Evolutionary conservation across 2,888 invertebrate species (phyloP).

Genomic region (Spisula solida): DNA sequence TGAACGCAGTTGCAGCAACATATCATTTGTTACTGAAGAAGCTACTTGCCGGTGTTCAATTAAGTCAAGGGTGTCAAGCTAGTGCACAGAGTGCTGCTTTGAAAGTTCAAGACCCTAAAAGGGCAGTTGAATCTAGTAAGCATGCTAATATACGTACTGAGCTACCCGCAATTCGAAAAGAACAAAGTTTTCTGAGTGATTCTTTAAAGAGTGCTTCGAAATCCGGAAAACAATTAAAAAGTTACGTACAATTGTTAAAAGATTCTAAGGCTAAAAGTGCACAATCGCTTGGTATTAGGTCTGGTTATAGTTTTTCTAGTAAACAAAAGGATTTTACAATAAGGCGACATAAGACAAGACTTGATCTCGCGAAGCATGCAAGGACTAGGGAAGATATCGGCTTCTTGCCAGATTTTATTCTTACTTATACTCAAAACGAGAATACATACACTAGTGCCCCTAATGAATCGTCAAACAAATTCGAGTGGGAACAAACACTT

Average conservation of each 20-base stretch:
- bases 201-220: slow-evolving; percentile 4
- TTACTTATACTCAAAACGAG: slow-evolving; percentile 63
- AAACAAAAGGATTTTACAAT: slow-evolving; percentile 67
- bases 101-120: slow-evolving; percentile 24
- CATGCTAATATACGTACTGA: slow-evolving; percentile 28
- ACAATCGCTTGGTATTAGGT: slow-evolving; percentile 46
- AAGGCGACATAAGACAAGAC: slow-evolving; percentile 66
- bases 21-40: slow-evolving; percentile 73
- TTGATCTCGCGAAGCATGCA: slow-evolving; percentile 57
- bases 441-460: slow-evolving; percentile 10
- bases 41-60: slow-evolving; percentile 72
- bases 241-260: slow-evolving; percentile 71
- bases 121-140: neutral
- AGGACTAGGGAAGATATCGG: slow-evolving; percentile 57
- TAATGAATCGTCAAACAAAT: slow-evolving; percentile 39
- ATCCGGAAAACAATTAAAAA: slow-evolving; percentile 61
- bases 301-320: slow-evolving; percentile 57
- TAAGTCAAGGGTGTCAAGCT: slow-evolving; percentile 46
- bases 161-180: slow-evolving; percentile 47
- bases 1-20: slow-evolving; percentile 78
- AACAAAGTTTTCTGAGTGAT: slow-evolving; percentile 42
- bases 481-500: slow-evolving; percentile 69
- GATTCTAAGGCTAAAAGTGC: slow-evolving; percentile 69
- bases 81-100: slow-evolving; percentile 19
- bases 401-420: slow-evolving; percentile 61